Evolutionary conservation across 1,140 invertebrate species (phyloP).

Genomic region (Drosophila orosa): DNA sequence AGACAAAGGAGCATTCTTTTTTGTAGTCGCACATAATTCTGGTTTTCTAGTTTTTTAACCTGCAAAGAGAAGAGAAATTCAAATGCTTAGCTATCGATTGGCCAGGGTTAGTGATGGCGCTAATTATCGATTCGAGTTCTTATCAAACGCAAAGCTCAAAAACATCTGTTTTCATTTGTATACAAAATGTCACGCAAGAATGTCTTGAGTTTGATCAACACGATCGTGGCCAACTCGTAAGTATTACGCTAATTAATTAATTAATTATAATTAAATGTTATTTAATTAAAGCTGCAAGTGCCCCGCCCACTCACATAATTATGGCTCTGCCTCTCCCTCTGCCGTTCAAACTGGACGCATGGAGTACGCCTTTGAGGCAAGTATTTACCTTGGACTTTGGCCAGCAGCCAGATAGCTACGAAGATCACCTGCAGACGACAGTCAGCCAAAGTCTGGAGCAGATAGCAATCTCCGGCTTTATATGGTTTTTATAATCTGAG

Average conservation of each 20-base stretch:
- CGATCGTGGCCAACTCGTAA: constrained; percentile 72
- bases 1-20: constrained; percentile 64
- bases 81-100: constrained; percentile 17
- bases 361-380: constrained; percentile 85
- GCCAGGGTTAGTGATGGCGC: neutral
- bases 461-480: constrained; percentile 1
- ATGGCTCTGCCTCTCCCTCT: constrained; percentile 61
- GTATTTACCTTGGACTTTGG: constrained; percentile 33
- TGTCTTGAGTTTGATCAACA: constrained; percentile 74
- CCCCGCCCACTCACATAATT: constrained; percentile 74
- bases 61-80: constrained; percentile 26
- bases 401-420: constrained; percentile 2
- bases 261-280: neutral
- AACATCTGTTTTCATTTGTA: constrained; percentile 32
- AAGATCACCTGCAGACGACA: neutral
- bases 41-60: neutral
- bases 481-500: neutral
- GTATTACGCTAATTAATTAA: constrained; percentile 10
- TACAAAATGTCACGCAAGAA: constrained; percentile 72
- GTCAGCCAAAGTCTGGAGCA: constrained; percentile 45
- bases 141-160: constrained; percentile 26
- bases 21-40: constrained; percentile 67
- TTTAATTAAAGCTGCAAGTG: constrained; percentile 73
- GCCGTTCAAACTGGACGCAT: constrained; percentile 64
- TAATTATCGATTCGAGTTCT: constrained; percentile 31